These are phyloP conservation scores for Tetanocera ferruginea DNA, from an alignment of 2,888 invertebrate species.

Conservation along the genomic window DNA sequence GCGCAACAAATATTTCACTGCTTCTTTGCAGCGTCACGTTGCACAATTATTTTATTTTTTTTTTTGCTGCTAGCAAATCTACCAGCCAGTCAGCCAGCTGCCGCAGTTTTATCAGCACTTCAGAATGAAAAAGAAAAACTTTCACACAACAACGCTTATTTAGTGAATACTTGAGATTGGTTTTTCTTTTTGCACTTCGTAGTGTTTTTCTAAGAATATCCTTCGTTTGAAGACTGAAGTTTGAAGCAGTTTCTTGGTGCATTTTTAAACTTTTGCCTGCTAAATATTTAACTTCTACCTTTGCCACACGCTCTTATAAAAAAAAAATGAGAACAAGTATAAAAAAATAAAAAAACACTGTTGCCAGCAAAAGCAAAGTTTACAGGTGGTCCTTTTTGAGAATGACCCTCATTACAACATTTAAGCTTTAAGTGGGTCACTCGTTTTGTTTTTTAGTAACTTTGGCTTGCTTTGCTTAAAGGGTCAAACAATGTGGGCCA, in stretches of 20 bases:
- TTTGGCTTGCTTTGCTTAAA: too few relatives aligned
- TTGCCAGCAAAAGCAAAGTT: neutral
- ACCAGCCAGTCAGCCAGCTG: too few relatives aligned
- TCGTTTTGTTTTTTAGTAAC: too few relatives aligned
- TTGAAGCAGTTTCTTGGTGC: neutral
- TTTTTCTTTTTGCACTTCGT: neutral
- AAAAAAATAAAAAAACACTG: neutral
- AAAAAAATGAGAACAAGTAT: too few relatives aligned
- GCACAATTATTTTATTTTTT: too few relatives aligned
- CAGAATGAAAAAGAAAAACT: neutral
- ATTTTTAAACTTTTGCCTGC: neutral
- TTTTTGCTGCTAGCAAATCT: too few relatives aligned
- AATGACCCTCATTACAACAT: neutral
- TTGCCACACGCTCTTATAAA: neutral
- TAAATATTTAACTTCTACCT: neutral
- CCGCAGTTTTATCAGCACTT: neutral
- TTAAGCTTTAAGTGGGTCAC: neutral
- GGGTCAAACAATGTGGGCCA: too few relatives aligned
- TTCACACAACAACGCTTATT: conserved; percentile 8
- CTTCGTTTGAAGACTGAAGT: neutral
- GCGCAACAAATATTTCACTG: too few relatives aligned
- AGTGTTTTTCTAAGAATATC: neutral
- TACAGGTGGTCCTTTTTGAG: neutral
- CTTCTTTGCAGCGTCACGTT: too few relatives aligned
- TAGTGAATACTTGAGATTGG: neutral